Evolutionary conservation across 2,797 vertebrate genomes (phyloP), one percentile per base, ranked within the genome.

Genomic region (Carapus acus): DNA sequence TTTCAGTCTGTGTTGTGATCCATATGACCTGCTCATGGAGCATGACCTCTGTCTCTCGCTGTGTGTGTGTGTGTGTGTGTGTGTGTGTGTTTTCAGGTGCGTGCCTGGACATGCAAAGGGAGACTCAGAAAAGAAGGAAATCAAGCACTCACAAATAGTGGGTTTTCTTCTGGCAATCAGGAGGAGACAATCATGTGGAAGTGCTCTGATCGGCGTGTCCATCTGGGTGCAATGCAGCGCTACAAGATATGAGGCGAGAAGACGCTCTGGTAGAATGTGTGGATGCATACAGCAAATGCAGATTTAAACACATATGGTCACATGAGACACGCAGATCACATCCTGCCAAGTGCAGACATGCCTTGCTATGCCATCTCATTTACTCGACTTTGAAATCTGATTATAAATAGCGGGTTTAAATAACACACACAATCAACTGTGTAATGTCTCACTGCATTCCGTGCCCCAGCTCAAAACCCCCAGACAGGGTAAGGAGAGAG

Each of bases 1-100:
- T 27, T 51, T 44, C 43, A 36, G 18, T 54, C 71, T 65, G 41
- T 70, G 57, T 41, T n/a, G n/a, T n/a, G n/a, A n/a, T n/a, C n/a
- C n/a, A n/a, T n/a, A n/a, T n/a, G n/a, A n/a, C n/a, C n/a, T n/a
- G n/a, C n/a, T n/a, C n/a, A n/a, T n/a, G n/a, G n/a, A n/a, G n/a
- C n/a, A n/a, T 8, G 14, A 61, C 54, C 53, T 47, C 21, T 36
- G 17, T 38, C 16, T 34, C 1, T 16, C 3, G 23, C n/a, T 24
- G 3, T 46, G 1, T 27, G 38, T 45, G 22, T 33, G 24, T 5
- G 24, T 27, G 24, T 9, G 24, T 9, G 9, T 27, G 24, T 27
- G 24, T 27, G 24, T 27, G 24, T 9, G 9, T 27, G 24, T 27
- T 4, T 27, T 4, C 9, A 21, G 14, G 15, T 66, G 43, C 19